phyloP scores from a whole-genome alignment of 2,797 vertebrate species.

The Gadopsis bispinosus region DNA sequence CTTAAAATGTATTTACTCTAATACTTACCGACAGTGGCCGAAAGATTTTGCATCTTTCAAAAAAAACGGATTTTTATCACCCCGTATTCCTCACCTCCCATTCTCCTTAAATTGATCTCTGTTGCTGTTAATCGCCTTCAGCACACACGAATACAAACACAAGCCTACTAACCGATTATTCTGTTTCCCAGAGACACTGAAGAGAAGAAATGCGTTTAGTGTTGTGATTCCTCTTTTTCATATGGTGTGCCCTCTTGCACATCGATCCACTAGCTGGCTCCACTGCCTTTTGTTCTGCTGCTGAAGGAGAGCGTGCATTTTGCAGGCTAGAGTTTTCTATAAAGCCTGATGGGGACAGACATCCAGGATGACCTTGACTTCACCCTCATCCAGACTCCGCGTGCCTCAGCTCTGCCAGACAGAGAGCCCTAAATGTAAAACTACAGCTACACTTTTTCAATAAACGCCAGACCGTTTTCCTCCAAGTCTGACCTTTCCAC shows the following conservation, averaged over 20 bases:
- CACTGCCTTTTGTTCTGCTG: constrained; percentile 64
- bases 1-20: constrained; percentile 17
- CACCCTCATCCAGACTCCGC: constrained; percentile 55
- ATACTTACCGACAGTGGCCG: constrained; percentile 33
- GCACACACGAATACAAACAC: constrained; percentile 21
- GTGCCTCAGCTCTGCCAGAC: constrained; percentile 54
- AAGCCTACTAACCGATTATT: constrained; percentile 41
- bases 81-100: background rate
- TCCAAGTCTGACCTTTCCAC: constrained; percentile 77
- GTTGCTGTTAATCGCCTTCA: constrained; percentile 35
- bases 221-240: constrained; percentile 52
- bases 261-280: constrained; percentile 67
- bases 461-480: constrained; percentile 58
- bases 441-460: constrained; percentile 70
- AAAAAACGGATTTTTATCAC: constrained; percentile 16
- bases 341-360: constrained; percentile 72
- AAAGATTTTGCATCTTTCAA: constrained; percentile 25
- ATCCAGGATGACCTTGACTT: constrained; percentile 77
- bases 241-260: constrained; percentile 45
- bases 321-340: constrained; percentile 70
- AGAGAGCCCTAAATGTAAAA: constrained; percentile 66
- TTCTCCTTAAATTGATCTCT: constrained; percentile 28
- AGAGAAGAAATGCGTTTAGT: constrained; percentile 59
- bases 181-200: constrained; percentile 44
- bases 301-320: constrained; percentile 57